Base-by-base conservation (phyloP, 1,140 invertebrate genomes). In the Drosophila oshimai region DNA sequence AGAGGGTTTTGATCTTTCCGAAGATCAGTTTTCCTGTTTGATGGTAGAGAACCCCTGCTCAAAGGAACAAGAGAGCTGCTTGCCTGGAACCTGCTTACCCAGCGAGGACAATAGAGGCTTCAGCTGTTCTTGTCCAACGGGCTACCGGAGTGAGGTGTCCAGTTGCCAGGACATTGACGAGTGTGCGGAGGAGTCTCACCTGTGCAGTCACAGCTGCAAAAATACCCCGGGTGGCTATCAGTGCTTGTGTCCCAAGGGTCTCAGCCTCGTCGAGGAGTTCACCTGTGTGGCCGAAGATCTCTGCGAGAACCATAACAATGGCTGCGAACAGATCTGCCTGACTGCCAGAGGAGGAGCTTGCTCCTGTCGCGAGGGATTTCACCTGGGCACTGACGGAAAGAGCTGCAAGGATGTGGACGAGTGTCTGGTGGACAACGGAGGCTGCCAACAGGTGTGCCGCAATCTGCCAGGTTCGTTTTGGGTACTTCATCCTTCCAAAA, bases 211-310 rank as follows among this genome's bases (percentile, higher is more conserved):
- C 75, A 93, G 94, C 47, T 98, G 97, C 91, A 93, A 95, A 36
- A 98, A 98, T 80, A 96, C 95, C 7, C 93, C 95, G 62, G 97
- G 96, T 18, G 95, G 95, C 71, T 98, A 96, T 90, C 93, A 94
- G 49, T 98, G 97, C 91, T 92, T 95, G 51, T 97, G 96, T 87
- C 95, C 95, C n/a, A 74, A 74, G 0, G 92, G 92, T 6, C 93
- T 91, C 57, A 54, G 58, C 12, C 58, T 94, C 15, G 89, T 91
- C 13, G 90, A 93, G 22, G 90, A 90, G 0, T 46, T 54, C 44
- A 91, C 79, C 2, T 93, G 93, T 51, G 42, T 91, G 65, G 93
- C 94, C 58, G 90, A 93, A 17, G 93, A 95, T 90, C 93, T 94
- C 39, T 96, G 94, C 69, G 69, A 90, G 36, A 89, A 92, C 67